Evolutionary conservation across 92 coral and sea anemone genomes (phyloP), one percentile per base, ranked within the genome.

Genomic region (Actinernus sp.): DNA sequence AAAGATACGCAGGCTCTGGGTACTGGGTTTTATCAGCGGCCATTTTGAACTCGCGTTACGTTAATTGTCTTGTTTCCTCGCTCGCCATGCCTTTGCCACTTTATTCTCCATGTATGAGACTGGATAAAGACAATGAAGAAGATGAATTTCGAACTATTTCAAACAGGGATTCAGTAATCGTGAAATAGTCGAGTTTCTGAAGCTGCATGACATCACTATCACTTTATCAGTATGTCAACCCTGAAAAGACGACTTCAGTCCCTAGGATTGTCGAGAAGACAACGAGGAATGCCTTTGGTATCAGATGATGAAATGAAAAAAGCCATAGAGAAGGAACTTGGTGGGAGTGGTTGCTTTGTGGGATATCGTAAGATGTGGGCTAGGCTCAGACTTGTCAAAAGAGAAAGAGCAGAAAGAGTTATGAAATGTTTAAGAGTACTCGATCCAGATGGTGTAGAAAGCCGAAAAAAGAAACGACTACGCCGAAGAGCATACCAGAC

Each of bases 181-280:
- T 16, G 89, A 74, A 61, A 82, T 82, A 28, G 19, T 74, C 3
- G 89, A 82, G 41, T 74, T 74, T 66, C 58, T 83, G 45, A 65
- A 63, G 27, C 72, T 83, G 28, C 89, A 83, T 22, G 89, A 52
- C 4, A 49, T 83, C n/a, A 3, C 8, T 21, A 49, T 65, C n/a
- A 63, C n/a, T n/a, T n/a, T n/a, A n/a, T n/a, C n/a, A n/a, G 64
- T 39, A 25, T 65, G 40, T 56, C 81, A 22, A 74, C 82, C 4
- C 58, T 83, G 39, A 83, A 83, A 52, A 58, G 83, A 48, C 22
- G 77, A 3, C 78, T 83, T 21, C 45, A 21, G 31, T 16, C 45
- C 2, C 54, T 74, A 20, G 72, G 53, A 0, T 24, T 83, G 16
- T 48, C 59, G 10, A 72, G 81, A 72, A 39, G 68, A 65, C n/a